A percentile compares a stretch with the other conserved stretches of the same genome.
Evolutionary conservation across 2,888 invertebrate genomes (phyloP).

Genomic region (Archips crataeganus): DNA sequence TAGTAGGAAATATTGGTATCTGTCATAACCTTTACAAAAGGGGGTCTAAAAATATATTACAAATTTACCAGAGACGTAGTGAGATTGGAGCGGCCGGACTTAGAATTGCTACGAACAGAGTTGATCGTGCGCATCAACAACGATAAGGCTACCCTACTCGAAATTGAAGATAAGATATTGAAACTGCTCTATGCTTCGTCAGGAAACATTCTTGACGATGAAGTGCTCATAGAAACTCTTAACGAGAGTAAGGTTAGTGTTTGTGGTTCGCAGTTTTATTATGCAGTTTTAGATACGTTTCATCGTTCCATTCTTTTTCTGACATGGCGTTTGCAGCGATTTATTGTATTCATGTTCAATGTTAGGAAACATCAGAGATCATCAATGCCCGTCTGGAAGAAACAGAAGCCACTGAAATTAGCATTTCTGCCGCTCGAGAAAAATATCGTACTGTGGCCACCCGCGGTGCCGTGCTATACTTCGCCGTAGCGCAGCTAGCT

Average conservation of each 20-base stretch:
- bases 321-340: no score
- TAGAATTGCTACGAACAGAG: conserved; percentile 93
- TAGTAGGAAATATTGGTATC: no score
- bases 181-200: conserved; percentile 92
- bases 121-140: conserved; percentile 93
- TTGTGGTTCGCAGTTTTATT: not conserved
- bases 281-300: not conserved
- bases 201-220: conserved; percentile 97
- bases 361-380: conserved; percentile 94
- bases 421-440: conserved; percentile 94
- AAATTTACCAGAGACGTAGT: conserved; percentile 90
- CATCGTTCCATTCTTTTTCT: not conserved
- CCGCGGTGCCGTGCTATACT: conserved; percentile 95
- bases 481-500: conserved; percentile 94
- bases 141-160: conserved; percentile 93
- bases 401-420: conserved; percentile 94
- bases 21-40: not conserved
- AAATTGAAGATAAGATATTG: conserved; percentile 96
- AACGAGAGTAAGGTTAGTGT: conserved; percentile 92
- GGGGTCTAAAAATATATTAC: not conserved
- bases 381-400: conserved; percentile 95
- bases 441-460: conserved; percentile 94
- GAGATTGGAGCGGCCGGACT: conserved; percentile 94
- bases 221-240: conserved; percentile 95
- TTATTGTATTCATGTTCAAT: not conserved